phyloP scores from a whole-genome alignment of 2,113 vertebrate species.

The Poeciliopsis retropinna region DNA sequence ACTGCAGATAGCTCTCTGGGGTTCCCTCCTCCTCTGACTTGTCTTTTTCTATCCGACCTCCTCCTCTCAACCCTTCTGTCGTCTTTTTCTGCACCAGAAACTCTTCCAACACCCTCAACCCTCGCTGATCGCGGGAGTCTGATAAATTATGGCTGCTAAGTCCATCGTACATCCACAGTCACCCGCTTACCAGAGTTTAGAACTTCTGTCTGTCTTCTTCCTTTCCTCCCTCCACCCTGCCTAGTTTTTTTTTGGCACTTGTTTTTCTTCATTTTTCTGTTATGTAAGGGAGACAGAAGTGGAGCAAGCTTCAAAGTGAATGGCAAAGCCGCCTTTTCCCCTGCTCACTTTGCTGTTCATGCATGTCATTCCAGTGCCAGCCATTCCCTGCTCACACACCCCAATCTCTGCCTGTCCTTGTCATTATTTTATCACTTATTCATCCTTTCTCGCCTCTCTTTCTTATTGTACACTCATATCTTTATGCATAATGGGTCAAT shows the following conservation, averaged over 20 bases:
- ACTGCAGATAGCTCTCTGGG: slow-evolving; percentile 40
- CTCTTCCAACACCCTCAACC: slow-evolving; percentile 38
- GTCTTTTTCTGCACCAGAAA: slow-evolving; percentile 38
- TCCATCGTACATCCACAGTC: slow-evolving; percentile 42
- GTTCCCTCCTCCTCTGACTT: slow-evolving; percentile 36
- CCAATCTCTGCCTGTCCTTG: slow-evolving; percentile 28
- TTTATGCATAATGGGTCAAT: slow-evolving; percentile 13
- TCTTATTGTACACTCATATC: slow-evolving; percentile 29
- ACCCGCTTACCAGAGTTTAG: slow-evolving; percentile 53
- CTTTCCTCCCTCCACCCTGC: slow-evolving; percentile 40
- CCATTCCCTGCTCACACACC: slow-evolving; percentile 22
- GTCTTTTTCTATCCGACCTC: slow-evolving; percentile 37
- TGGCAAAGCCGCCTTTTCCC: slow-evolving; percentile 75
- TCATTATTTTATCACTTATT: slow-evolving; percentile 38
- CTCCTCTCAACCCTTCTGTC: slow-evolving; percentile 42
- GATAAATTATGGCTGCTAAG: slow-evolving; percentile 36
- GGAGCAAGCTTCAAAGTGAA: slow-evolving; percentile 81
- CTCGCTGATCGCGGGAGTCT: slow-evolving; percentile 42
- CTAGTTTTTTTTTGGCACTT: slow-evolving; percentile 56
- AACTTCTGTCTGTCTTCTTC: slow-evolving; percentile 47
- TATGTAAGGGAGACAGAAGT: slow-evolving; percentile 77
- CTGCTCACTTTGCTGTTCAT: slow-evolving; percentile 73
- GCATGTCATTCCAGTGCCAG: slow-evolving; percentile 73
- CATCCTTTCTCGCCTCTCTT: slow-evolving; percentile 30
- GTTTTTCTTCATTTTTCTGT: slow-evolving; percentile 73